Percentiles rank a stretch among this genome's conserved stretches.
Conservation (phyloP, 2,113 vertebrate species). For the Clinocottus analis region DNA sequence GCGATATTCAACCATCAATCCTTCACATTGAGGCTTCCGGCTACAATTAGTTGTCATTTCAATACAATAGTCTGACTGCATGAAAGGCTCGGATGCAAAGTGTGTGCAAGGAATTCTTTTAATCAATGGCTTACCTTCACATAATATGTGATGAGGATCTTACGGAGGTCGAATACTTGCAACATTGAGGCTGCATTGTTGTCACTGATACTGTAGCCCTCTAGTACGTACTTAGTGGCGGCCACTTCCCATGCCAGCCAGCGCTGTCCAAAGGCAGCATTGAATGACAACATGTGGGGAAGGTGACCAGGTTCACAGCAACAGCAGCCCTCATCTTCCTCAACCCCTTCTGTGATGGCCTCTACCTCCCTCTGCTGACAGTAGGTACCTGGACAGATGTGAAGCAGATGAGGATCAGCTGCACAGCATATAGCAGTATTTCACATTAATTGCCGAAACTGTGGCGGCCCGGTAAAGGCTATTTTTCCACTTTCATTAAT, state of each 20-base stretch:
- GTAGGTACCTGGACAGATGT: slow-evolving; percentile 85
- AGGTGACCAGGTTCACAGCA: slow-evolving; percentile 93
- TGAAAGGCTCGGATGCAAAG: neutral
- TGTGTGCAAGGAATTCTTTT: neutral
- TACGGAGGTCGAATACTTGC: slow-evolving; percentile 93
- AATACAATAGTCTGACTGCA: neutral
- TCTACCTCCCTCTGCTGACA: slow-evolving; percentile 95
- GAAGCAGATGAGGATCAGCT: neutral
- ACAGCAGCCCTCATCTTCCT: slow-evolving; percentile 94
- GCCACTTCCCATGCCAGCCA: slow-evolving; percentile 95
- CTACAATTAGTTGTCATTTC: neutral
- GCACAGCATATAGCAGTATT: neutral
- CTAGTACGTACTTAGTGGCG: slow-evolving; percentile 91
- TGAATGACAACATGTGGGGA: slow-evolving; percentile 91
- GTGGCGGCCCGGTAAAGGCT: neutral
- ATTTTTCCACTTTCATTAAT: neutral
- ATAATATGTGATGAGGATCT: slow-evolving; percentile 94
- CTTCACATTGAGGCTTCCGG: neutral
- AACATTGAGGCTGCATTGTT: slow-evolving; percentile 94
- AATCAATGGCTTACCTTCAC: slow-evolving; percentile 85
- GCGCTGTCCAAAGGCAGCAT: slow-evolving; percentile 93
- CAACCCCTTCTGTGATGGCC: slow-evolving; percentile 93
- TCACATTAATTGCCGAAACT: neutral
- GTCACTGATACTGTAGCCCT: slow-evolving; percentile 94
- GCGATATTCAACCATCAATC: neutral